Percentiles rank a stretch among this genome's conserved stretches.
Conservation (phyloP, 2,797 vertebrate species). For the Gymnothorax javanicus region DNA sequence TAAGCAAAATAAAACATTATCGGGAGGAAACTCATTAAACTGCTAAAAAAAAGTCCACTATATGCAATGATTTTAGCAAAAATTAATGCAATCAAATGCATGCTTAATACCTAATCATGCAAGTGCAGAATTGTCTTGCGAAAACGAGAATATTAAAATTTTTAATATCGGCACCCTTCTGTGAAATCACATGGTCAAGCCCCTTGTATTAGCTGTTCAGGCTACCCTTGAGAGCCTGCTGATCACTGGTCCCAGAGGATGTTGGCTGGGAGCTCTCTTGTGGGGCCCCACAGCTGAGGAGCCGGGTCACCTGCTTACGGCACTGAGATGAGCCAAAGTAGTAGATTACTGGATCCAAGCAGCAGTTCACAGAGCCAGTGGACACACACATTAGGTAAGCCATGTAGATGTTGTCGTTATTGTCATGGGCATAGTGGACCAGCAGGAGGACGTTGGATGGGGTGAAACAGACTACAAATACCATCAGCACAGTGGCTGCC, state of each 20-base stretch:
- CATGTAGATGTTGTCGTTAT: conserved; percentile 69
- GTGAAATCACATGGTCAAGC: conserved; percentile 37
- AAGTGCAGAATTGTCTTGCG: no score
- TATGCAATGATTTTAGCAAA: no score
- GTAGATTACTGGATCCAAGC: conserved; percentile 78
- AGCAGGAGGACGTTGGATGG: conserved; percentile 75
- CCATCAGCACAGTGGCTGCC: conserved; percentile 71
- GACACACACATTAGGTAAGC: conserved; percentile 73
- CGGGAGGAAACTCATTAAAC: no score
- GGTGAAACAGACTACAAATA: conserved; percentile 75
- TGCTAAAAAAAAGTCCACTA: no score
- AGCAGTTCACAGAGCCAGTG: conserved; percentile 74
- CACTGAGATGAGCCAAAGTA: conserved; percentile 61
- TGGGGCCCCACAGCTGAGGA: conserved; percentile 64
- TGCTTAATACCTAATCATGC: no score
- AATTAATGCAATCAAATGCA: no score
- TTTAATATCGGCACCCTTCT: no score
- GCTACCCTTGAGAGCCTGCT: conserved; percentile 60
- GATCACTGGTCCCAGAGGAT: conserved; percentile 61
- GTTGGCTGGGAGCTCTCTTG: background rate
- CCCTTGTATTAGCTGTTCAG: conserved; percentile 71
- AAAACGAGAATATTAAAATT: no score
- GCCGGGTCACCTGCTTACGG: conserved; percentile 59
- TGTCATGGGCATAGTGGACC: conserved; percentile 63
- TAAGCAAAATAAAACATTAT: no score